A percentile compares a stretch with the other conserved stretches of the same genome.
Conservation (phyloP, 2,113 vertebrate genomes). For the Nibea albiflora region DNA sequence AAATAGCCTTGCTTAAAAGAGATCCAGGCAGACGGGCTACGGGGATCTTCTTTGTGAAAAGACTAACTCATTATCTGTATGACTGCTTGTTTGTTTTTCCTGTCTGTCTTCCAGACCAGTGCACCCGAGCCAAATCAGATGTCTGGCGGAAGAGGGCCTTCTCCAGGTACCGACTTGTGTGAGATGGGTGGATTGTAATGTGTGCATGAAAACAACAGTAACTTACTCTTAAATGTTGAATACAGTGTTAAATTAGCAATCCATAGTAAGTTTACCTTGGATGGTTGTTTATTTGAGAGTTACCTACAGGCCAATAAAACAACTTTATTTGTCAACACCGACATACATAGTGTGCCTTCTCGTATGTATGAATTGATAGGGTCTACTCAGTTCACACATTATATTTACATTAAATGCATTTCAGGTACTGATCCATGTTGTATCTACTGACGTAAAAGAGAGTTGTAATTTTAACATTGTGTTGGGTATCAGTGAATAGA, state of each 20-base stretch:
- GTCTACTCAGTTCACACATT: background rate
- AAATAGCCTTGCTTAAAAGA: conserved; percentile 15
- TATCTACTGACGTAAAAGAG: background rate
- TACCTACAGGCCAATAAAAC: background rate
- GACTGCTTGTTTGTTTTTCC: conserved; percentile 16
- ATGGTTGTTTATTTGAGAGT: background rate
- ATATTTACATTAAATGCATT: background rate
- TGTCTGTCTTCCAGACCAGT: conserved; percentile 76
- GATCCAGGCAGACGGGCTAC: background rate
- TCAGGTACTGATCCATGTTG: background rate
- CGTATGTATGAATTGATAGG: background rate
- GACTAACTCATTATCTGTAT: conserved; percentile 9
- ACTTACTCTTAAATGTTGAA: background rate
- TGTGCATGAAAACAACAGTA: background rate
- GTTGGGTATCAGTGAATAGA: background rate
- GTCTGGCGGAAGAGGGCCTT: conserved; percentile 68
- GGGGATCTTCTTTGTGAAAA: conserved; percentile 31
- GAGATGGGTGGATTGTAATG: background rate
- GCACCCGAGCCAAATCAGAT: conserved; percentile 56
- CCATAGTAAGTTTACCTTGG: background rate
- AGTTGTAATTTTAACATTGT: background rate
- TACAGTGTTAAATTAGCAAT: no score
- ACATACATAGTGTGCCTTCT: no score
- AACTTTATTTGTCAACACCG: background rate
- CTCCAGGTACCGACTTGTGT: conserved; percentile 83